These are phyloP conservation scores for Andrena dorsata DNA, from an alignment of 2,888 invertebrate species.

Conservation along the genomic window DNA sequence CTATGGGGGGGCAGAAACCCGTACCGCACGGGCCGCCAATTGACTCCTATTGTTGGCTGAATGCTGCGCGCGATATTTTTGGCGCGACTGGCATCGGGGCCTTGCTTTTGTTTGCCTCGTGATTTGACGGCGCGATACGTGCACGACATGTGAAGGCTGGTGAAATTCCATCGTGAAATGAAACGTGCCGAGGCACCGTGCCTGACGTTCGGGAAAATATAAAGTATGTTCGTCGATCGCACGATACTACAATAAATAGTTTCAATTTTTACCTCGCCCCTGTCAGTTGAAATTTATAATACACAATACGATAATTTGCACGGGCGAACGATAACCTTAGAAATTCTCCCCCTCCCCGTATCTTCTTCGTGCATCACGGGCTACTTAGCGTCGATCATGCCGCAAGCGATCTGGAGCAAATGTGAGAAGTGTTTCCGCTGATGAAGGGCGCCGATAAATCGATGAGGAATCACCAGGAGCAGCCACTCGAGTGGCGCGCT, in stretches of 20 bases:
- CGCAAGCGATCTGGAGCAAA: neutral
- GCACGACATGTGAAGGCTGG: slow-evolving; percentile 39
- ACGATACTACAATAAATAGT: slow-evolving; percentile 10
- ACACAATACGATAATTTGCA: neutral
- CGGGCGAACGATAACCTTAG: neutral
- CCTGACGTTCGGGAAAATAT: neutral
- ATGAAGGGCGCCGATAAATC: slow-evolving; percentile 39
- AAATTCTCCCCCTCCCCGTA: neutral
- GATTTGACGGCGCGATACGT: slow-evolving; percentile 64
- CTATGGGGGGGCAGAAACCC: slow-evolving; percentile 31
- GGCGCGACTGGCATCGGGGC: slow-evolving; percentile 61
- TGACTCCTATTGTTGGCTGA: slow-evolving; percentile 80
- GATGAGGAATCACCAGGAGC: slow-evolving; percentile 20
- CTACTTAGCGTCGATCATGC: slow-evolving; percentile 30
- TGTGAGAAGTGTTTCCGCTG: slow-evolving; percentile 53
- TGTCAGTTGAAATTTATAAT: too few species aligned
- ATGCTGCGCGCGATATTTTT: slow-evolving; percentile 76
- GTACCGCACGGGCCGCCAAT: slow-evolving; percentile 73
- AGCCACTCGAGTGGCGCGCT: slow-evolving; percentile 17
- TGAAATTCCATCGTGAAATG: slow-evolving; percentile 9
- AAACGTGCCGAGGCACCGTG: slow-evolving; percentile 9
- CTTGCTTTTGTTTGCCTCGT: slow-evolving; percentile 66
- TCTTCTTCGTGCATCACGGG: neutral
- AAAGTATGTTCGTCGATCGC: neutral
- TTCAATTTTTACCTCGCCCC: neutral